Conservation (phyloP, 1,140 invertebrate genomes). For the Drosophila guanche region DNA sequence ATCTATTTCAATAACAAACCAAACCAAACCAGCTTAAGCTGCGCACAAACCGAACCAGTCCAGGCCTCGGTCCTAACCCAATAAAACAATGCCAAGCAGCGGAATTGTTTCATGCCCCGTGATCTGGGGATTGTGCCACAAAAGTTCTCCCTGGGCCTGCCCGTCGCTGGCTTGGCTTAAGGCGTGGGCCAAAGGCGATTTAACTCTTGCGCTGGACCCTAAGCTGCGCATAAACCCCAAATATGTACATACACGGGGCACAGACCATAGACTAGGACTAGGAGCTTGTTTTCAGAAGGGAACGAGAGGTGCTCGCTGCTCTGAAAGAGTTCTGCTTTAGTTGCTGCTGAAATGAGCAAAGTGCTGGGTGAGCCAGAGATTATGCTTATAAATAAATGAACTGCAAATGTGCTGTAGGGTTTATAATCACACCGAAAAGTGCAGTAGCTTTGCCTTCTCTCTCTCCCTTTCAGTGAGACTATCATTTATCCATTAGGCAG, state of each 20-base stretch:
- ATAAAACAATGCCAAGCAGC: slow-evolving; percentile 62
- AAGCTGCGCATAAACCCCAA: slow-evolving; percentile 70
- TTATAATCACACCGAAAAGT: too few species aligned
- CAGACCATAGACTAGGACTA: neutral
- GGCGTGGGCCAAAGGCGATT: slow-evolving; percentile 58
- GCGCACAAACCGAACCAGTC: slow-evolving; percentile 31
- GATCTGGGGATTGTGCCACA: slow-evolving; percentile 46
- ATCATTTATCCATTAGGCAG: neutral
- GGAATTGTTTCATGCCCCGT: slow-evolving; percentile 37
- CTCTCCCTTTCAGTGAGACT: too few species aligned
- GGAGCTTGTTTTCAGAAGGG: neutral
- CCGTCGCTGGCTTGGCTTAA: slow-evolving; percentile 46
- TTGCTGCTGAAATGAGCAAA: slow-evolving; percentile 29
- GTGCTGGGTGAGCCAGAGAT: neutral
- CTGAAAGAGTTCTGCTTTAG: slow-evolving; percentile 4
- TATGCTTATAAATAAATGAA: neutral
- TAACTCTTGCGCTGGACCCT: slow-evolving; percentile 63
- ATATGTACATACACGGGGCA: slow-evolving; percentile 48
- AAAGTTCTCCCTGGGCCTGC: slow-evolving; percentile 46
- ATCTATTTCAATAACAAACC: slow-evolving; percentile 78
- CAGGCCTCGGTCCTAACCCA: slow-evolving; percentile 24
- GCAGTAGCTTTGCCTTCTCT: too few species aligned
- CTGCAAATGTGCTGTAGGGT: neutral
- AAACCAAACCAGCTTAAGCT: slow-evolving; percentile 60
- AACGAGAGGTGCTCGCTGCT: too few species aligned